phyloP scores from a whole-genome alignment of 2,113 vertebrate genomes.

The Axis porcinus region DNA sequence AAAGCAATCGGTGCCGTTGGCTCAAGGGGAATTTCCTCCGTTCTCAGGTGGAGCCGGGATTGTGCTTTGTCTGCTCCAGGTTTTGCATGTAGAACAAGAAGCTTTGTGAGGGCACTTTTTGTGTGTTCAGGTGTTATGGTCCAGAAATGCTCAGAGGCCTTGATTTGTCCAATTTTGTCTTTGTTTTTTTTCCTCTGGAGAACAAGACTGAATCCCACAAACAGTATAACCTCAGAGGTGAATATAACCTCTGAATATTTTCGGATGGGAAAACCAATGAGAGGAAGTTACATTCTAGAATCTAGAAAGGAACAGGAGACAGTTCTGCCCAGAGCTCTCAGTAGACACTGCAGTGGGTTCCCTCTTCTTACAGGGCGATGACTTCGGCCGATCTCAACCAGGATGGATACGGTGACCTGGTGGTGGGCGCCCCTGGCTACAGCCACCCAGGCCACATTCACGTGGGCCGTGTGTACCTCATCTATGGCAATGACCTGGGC shows the following conservation, averaged over 20 bases:
- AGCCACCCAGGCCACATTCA: slow-evolving; percentile 77
- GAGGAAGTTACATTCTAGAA: not conserved
- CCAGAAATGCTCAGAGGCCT: not conserved
- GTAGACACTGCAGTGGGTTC: not conserved
- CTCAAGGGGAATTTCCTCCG: not conserved
- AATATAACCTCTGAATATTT: not conserved
- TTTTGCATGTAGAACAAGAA: accelerated
- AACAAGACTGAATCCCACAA: not conserved
- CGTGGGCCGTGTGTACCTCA: slow-evolving; percentile 80
- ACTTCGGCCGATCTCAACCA: slow-evolving; percentile 80
- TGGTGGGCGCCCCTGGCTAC: slow-evolving; percentile 82
- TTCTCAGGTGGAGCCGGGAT: not conserved
- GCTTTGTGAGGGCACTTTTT: not conserved
- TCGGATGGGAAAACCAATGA: accelerated
- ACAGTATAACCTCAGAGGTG: accelerated
- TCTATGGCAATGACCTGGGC: slow-evolving; percentile 78
- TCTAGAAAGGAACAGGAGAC: not conserved
- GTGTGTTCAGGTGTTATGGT: not conserved
- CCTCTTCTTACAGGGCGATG: slow-evolving; percentile 75
- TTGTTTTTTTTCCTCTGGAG: not conserved
- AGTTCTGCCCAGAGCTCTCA: not conserved
- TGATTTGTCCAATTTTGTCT: not conserved
- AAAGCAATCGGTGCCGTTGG: accelerated
- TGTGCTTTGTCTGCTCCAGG: no score
- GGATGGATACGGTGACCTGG: slow-evolving; percentile 80